Conservation (phyloP, 2,113 vertebrate species). For the Rhinoptilus africanus region DNA sequence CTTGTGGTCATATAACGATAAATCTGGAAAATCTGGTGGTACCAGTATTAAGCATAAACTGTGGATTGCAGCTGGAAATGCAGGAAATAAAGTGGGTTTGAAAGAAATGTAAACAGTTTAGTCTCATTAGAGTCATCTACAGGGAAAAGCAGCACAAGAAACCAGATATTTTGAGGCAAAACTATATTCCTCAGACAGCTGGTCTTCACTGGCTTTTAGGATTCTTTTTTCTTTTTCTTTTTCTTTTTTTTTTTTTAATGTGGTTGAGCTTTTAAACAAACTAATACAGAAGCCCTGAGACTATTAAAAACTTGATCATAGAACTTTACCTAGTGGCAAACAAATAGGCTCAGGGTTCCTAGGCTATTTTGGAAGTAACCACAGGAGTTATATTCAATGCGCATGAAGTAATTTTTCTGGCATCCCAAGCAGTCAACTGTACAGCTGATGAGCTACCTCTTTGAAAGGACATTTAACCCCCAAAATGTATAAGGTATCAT, state of each 20-base stretch:
- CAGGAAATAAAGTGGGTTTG: background rate
- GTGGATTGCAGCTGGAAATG: background rate
- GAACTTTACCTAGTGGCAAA: background rate
- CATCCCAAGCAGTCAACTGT: background rate
- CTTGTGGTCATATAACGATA: background rate
- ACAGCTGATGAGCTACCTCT: background rate
- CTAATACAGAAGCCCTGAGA: background rate
- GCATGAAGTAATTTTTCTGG: background rate
- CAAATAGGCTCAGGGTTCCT: background rate
- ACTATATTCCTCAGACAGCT: background rate
- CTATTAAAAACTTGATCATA: background rate
- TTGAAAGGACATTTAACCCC: background rate
- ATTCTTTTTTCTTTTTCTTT: background rate
- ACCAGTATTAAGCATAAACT: background rate
- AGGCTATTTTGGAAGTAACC: background rate
- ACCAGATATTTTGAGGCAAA: background rate
- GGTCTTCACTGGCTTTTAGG: background rate
- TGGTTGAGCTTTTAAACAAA: background rate
- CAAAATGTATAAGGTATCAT: background rate
- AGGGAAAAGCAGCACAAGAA: background rate
- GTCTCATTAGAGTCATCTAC: background rate
- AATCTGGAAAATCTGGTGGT: background rate
- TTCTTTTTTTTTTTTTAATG: background rate
- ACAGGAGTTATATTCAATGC: background rate
- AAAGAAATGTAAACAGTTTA: conserved; percentile 10